Conservation (phyloP, 2,797 vertebrate species). For the Lates japonicus region DNA sequence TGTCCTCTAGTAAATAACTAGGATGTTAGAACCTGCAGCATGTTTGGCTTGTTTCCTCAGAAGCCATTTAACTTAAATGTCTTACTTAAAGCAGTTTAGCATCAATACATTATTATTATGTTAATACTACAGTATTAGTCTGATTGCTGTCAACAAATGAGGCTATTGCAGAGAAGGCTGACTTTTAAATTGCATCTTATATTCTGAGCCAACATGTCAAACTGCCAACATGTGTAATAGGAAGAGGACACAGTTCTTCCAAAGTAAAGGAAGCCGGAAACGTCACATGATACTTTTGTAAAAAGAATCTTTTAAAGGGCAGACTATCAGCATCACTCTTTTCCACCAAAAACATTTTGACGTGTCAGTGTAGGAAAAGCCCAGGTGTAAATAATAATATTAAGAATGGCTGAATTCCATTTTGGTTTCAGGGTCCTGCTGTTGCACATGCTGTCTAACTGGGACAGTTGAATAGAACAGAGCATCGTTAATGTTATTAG, state of each 20-base stretch:
- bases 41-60: constrained; percentile 12
- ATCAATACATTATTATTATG: not conserved
- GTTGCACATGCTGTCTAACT: not conserved
- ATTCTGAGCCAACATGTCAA: not conserved
- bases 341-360: not conserved
- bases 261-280: constrained; percentile 1
- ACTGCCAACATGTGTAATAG: not conserved
- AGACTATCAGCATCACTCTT: not conserved
- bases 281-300: not conserved
- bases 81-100: not conserved
- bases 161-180: not conserved
- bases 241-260: not conserved
- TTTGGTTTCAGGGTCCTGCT: not conserved
- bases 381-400: not conserved
- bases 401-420: not conserved
- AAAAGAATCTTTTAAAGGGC: not conserved
- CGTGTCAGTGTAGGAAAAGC: not conserved
- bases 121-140: not conserved
- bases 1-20: constrained; percentile 21
- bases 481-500: not conserved
- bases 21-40: constrained; percentile 8
- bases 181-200: not conserved
- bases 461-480: not conserved
- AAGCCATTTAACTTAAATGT: not conserved
- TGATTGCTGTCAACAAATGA: not conserved